Conservation (phyloP, 2,113 vertebrate genomes). For the Microtus pennsylvanicus region DNA sequence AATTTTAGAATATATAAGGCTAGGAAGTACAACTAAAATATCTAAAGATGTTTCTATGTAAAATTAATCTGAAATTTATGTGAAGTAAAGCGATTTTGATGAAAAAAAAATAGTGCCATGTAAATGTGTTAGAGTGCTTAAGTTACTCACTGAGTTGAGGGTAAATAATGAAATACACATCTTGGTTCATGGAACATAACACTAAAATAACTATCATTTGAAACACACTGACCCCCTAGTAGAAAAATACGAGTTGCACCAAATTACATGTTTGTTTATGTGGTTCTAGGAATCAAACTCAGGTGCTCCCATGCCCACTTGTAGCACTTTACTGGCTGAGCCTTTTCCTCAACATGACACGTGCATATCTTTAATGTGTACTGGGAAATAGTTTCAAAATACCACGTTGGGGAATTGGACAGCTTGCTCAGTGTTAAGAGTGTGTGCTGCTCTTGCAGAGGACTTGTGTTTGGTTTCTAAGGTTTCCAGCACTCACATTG, state of each 20-base stretch:
- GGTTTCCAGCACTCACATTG: neutral
- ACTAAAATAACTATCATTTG: neutral
- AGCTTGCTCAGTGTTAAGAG: neutral
- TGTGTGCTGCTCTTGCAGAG: neutral
- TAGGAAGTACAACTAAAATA: slow-evolving; percentile 7
- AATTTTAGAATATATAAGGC: neutral
- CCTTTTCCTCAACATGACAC: neutral
- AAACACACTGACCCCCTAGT: neutral
- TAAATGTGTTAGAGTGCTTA: neutral
- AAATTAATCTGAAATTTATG: slow-evolving; percentile 5
- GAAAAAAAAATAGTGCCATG: neutral
- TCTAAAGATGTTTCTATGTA: slow-evolving; percentile 61
- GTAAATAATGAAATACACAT: neutral
- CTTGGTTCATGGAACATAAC: neutral
- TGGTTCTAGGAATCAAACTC: neutral
- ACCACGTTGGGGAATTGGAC: neutral
- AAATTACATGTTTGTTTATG: neutral
- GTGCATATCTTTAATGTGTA: neutral
- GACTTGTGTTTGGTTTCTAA: neutral
- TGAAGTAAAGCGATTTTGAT: slow-evolving; percentile 46
- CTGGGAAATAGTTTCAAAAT: neutral
- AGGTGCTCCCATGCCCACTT: too few relatives aligned
- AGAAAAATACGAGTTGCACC: neutral
- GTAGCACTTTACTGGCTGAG: too few relatives aligned
- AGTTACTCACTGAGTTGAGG: neutral